phyloP scores from a whole-genome alignment of 2,797 vertebrate species.

The Gastrophryne carolinensis region DNA sequence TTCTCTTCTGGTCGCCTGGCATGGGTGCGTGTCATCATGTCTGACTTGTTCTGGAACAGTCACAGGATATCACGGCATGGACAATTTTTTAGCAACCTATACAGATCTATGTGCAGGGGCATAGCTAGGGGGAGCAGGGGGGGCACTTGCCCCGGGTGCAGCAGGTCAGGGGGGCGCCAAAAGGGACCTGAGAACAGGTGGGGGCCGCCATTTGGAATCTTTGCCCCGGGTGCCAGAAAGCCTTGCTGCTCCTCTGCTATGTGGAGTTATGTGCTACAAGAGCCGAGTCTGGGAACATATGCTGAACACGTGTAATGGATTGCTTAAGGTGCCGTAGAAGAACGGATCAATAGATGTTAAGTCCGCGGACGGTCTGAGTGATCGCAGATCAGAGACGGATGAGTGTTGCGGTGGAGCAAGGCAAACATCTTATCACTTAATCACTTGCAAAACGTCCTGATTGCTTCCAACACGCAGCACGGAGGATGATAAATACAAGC shows the following conservation, averaged over 20 bases:
- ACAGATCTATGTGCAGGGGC: not conserved
- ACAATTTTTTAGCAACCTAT: not conserved
- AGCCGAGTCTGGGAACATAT: not conserved
- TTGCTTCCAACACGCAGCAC: slow-evolving; percentile 1
- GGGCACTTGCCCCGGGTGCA: too few relatives aligned
- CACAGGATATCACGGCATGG: too few relatives aligned
- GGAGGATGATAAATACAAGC: not conserved
- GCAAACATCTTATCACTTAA: slow-evolving; percentile 9
- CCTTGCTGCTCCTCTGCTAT: too few relatives aligned
- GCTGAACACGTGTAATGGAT: not conserved
- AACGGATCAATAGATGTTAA: not conserved
- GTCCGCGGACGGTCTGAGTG: not conserved
- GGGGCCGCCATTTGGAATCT: too few relatives aligned
- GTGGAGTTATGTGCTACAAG: not conserved
- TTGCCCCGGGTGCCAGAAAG: too few relatives aligned
- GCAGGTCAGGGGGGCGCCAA: too few relatives aligned
- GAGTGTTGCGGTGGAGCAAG: not conserved
- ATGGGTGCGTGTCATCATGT: too few relatives aligned
- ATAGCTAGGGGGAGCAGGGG: too few relatives aligned
- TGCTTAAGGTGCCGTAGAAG: not conserved
- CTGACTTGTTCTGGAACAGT: too few relatives aligned
- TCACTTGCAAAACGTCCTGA: slow-evolving; percentile 25
- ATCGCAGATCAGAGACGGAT: not conserved
- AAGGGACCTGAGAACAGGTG: too few relatives aligned
- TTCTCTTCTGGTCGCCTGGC: too few relatives aligned